A percentile compares a stretch with the other conserved stretches of the same genome.
Evolutionary conservation across 2,797 vertebrate genomes (phyloP).

Genomic region (Anas georgica): DNA sequence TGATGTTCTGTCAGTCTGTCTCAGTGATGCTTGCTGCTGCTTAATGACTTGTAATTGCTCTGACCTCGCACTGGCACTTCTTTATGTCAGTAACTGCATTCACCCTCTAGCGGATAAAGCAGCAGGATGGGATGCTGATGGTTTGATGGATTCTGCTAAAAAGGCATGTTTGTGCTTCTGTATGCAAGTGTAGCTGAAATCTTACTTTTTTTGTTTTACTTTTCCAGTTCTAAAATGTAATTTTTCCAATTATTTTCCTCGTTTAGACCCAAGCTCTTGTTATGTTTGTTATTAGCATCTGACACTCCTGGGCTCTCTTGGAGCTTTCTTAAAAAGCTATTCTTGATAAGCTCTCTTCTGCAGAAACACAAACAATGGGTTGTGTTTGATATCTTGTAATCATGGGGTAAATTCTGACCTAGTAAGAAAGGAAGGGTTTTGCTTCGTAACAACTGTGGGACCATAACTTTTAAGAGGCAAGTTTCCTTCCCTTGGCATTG

Average conservation of each 20-base stretch:
- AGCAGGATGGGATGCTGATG: not conserved
- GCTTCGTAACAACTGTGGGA: not conserved
- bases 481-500: not conserved
- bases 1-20: not conserved
- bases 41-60: not conserved
- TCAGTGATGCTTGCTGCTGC: not conserved
- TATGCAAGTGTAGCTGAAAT: accelerated
- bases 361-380: not conserved
- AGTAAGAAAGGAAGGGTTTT: not conserved
- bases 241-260: not conserved
- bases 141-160: not conserved
- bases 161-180: not conserved
- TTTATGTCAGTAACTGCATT: not conserved
- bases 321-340: not conserved
- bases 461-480: not conserved
- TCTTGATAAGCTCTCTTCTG: not conserved
- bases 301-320: not conserved
- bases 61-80: not conserved
- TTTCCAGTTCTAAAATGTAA: too few species aligned
- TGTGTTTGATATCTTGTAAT: accelerated
- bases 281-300: not conserved
- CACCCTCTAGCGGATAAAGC: not conserved
- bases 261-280: not conserved
- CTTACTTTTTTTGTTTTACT: not conserved
- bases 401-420: not conserved